A percentile compares a stretch with the other conserved stretches of the same genome.
Conservation (phyloP, 2,113 vertebrate genomes). For the Sander vitreus region DNA sequence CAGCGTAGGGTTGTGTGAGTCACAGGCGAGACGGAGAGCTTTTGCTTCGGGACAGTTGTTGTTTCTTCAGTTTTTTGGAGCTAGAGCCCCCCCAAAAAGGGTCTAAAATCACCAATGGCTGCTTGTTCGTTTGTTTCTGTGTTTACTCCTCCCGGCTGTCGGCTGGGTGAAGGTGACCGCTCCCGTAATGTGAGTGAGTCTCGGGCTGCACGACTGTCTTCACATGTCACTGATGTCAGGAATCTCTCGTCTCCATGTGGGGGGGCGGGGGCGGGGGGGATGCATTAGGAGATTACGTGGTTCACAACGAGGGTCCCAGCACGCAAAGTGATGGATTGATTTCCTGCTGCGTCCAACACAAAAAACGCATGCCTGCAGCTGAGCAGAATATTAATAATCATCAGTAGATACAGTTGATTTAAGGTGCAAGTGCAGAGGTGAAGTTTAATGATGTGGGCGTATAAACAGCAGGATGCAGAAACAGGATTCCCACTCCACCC, state of each 20-base stretch:
- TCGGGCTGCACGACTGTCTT: neutral
- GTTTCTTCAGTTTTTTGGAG: too few relatives aligned
- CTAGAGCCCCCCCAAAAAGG: too few relatives aligned
- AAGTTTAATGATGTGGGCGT: neutral
- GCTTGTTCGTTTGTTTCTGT: too few relatives aligned
- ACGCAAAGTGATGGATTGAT: constrained; percentile 10
- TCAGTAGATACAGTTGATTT: too few relatives aligned
- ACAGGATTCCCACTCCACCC: neutral
- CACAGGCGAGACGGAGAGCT: too few relatives aligned
- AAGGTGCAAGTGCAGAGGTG: too few relatives aligned
- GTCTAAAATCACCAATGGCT: too few relatives aligned
- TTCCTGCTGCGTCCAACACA: neutral
- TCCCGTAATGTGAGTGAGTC: neutral
- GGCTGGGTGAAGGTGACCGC: constrained; percentile 52
- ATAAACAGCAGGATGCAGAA: neutral
- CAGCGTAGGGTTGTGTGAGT: too few relatives aligned
- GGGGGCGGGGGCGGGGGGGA: neutral
- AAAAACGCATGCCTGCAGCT: too few relatives aligned
- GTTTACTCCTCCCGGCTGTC: too few relatives aligned
- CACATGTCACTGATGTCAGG: neutral
- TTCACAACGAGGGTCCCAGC: constrained; percentile 38
- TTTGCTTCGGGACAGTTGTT: too few relatives aligned
- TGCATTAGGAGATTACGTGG: constrained; percentile 67
- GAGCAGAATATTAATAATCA: neutral
- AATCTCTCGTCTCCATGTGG: neutral